Evolutionary conservation across 2,797 vertebrate genomes (phyloP).

Genomic region (Acanthornis magna): DNA sequence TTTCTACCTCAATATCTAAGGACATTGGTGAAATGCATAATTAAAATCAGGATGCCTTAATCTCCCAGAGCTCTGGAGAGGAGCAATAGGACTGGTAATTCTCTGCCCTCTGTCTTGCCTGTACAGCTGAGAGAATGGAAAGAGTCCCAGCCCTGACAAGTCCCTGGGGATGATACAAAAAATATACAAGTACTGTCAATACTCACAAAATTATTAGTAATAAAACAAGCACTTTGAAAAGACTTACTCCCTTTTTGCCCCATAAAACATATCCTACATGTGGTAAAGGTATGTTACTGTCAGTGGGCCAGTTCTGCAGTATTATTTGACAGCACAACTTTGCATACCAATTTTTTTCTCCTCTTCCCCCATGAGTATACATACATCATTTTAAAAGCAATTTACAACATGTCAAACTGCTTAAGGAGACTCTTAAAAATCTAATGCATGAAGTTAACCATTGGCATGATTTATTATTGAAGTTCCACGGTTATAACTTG

Average conservation of each 20-base stretch:
- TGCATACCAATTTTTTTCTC: neutral
- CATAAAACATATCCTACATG: neutral
- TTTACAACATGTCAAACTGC: conserved; percentile 55
- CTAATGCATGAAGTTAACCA: conserved; percentile 62
- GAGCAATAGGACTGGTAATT: neutral
- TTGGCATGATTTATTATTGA: conserved; percentile 73
- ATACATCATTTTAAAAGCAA: conserved; percentile 52
- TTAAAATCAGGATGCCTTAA: neutral
- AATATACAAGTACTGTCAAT: neutral
- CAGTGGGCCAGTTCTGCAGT: neutral
- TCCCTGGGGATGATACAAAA: neutral
- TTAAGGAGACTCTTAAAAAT: conserved; percentile 64
- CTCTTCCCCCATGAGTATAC: neutral
- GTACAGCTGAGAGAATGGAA: neutral
- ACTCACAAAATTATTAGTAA: neutral
- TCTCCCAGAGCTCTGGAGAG: neutral
- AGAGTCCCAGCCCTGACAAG: neutral
- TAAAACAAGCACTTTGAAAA: conserved; percentile 9
- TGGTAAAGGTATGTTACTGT: neutral
- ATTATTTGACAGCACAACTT: neutral
- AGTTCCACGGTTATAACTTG: conserved; percentile 68
- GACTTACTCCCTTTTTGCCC: neutral
- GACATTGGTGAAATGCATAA: neutral
- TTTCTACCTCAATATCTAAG: neutral
- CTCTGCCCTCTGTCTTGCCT: neutral